Conservation (phyloP, 2,797 vertebrate genomes). For the Clarias pachynema region DNA sequence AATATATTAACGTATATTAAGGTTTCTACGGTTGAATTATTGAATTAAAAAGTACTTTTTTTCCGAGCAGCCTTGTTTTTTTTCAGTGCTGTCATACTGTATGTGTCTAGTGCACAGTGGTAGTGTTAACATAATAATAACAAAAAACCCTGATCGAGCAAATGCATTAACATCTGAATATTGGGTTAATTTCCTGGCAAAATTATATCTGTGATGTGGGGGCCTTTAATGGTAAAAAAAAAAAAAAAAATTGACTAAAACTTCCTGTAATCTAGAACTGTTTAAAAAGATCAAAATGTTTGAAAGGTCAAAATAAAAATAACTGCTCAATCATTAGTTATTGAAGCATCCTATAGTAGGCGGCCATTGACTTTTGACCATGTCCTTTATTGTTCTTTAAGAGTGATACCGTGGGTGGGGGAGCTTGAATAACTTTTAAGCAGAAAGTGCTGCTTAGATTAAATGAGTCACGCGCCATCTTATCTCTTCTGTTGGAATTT, state of each 20-base stretch:
- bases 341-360: not conserved
- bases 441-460: not conserved
- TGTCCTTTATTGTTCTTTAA: not conserved
- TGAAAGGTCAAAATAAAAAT: not conserved
- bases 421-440: constrained; percentile 4
- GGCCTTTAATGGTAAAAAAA: not conserved
- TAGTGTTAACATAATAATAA: not conserved
- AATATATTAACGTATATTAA: too few relatives aligned
- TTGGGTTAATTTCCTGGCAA: not conserved
- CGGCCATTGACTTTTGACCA: not conserved
- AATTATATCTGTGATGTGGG: not conserved
- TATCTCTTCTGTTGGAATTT: constrained; percentile 46
- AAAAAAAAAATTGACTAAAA: not conserved
- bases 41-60: not conserved
- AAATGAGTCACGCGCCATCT: constrained; percentile 33
- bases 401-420: constrained; percentile 39
- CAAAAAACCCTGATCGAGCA: not conserved
- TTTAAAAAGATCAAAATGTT: not conserved
- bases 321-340: not conserved
- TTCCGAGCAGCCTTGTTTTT: not conserved
- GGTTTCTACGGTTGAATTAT: too few relatives aligned
- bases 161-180: not conserved
- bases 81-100: too few relatives aligned
- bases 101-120: not conserved
- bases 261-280: not conserved